phyloP scores from a whole-genome alignment of 64 coral and sea anemone genomes.

The Orbicella faveolata region DNA sequence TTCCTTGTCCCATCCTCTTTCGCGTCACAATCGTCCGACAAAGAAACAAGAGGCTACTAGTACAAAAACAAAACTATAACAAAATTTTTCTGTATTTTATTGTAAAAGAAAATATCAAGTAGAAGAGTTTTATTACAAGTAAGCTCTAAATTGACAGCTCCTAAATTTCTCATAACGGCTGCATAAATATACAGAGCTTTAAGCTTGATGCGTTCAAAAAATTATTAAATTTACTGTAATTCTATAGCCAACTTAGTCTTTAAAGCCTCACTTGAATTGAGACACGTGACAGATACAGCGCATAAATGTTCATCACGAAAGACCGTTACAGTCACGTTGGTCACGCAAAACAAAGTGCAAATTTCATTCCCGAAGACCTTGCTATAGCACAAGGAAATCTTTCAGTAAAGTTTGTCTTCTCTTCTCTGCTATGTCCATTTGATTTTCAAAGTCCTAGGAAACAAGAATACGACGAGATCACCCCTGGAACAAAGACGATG shows the following conservation, averaged over 20 bases:
- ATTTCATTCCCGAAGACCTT: background rate
- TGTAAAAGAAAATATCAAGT: slow-evolving; percentile 1
- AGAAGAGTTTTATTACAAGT: background rate
- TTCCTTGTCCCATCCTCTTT: too few relatives aligned
- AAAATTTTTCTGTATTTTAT: background rate
- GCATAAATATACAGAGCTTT: background rate
- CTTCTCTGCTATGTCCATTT: slow-evolving; percentile 99
- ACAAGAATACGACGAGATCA: background rate
- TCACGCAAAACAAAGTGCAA: background rate
- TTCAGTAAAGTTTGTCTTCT: slow-evolving; percentile 84
- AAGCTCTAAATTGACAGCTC: background rate
- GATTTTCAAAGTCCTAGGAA: slow-evolving; percentile 95
- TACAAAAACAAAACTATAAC: background rate
- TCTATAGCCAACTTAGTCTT: background rate
- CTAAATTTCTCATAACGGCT: background rate
- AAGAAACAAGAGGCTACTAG: background rate
- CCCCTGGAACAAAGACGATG: too few relatives aligned
- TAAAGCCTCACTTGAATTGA: background rate
- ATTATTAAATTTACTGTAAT: background rate
- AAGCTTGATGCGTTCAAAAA: background rate
- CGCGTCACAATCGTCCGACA: too few relatives aligned
- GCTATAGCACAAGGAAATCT: slow-evolving; percentile 80
- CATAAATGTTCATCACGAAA: background rate
- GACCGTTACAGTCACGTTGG: background rate
- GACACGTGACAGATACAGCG: background rate